Evolutionary conservation across 2,888 invertebrate genomes (phyloP).

Genomic region (Apoda limacodes): DNA sequence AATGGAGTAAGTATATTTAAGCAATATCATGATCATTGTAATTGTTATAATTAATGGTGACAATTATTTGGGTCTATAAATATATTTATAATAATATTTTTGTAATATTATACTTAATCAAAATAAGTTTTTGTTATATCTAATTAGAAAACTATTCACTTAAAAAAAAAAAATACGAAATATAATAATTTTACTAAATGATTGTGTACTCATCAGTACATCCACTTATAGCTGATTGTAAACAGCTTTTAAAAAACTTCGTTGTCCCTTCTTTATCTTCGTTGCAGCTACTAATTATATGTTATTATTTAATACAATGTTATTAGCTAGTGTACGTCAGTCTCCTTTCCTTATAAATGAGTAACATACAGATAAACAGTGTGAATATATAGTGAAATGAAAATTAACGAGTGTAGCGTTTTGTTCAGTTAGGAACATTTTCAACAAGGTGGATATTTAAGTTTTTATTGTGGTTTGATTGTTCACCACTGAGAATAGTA

Average conservation of each 20-base stretch:
- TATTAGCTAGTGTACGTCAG: constrained; percentile 49
- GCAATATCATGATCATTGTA: too few species aligned
- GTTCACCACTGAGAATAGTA: constrained; percentile 33
- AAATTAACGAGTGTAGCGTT: constrained; percentile 41
- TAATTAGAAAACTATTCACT: too few species aligned
- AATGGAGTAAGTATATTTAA: too few species aligned
- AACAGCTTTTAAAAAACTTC: constrained; percentile 62
- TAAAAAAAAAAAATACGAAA: too few species aligned
- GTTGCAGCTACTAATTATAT: constrained; percentile 62
- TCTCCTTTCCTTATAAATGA: constrained; percentile 41
- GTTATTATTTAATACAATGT: constrained; percentile 65
- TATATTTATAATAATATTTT: too few species aligned
- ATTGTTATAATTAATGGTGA: too few species aligned
- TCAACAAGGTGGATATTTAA: constrained; percentile 36
- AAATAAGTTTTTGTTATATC: too few species aligned
- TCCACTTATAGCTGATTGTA: constrained; percentile 56
- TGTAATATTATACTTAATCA: too few species aligned
- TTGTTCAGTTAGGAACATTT: constrained; percentile 33
- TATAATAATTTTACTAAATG: too few species aligned
- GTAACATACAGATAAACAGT: constrained; percentile 37
- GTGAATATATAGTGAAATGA: constrained; percentile 38
- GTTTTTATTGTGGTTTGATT: constrained; percentile 38
- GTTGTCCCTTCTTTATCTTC: constrained; percentile 59
- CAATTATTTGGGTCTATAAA: too few species aligned
- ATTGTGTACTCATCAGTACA: constrained; percentile 40